Evolutionary conservation across 1,140 invertebrate genomes (phyloP).

Genomic region (Caenorhabditis inopinata): DNA sequence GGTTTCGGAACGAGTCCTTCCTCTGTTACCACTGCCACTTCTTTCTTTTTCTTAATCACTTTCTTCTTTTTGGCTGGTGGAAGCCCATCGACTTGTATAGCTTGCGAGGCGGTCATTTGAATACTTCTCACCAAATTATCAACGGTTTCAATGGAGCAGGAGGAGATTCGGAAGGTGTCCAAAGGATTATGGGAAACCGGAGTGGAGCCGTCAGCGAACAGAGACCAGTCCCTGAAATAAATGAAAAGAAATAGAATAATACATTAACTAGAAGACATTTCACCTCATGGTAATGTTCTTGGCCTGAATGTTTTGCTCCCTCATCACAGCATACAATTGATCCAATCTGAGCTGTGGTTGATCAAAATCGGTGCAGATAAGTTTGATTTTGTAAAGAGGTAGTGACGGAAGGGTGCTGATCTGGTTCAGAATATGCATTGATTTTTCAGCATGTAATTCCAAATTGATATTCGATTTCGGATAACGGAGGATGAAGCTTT

Average conservation of each 20-base stretch:
- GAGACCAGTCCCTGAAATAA: conserved; percentile 42
- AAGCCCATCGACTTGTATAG: not conserved
- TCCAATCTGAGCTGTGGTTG: conserved; percentile 35
- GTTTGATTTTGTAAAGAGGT: conserved; percentile 41
- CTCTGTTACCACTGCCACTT: not conserved
- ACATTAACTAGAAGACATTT: not conserved
- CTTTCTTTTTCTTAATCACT: conserved; percentile 34
- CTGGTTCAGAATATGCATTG: conserved; percentile 37
- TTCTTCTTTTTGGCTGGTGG: conserved; percentile 36
- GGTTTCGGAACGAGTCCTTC: not conserved
- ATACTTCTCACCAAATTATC: conserved; percentile 38
- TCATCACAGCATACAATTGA: conserved; percentile 26
- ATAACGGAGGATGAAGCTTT: conserved; percentile 41
- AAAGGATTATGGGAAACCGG: conserved; percentile 31
- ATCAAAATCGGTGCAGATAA: conserved; percentile 47
- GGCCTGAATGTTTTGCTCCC: conserved; percentile 36
- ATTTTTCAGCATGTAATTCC: conserved; percentile 46
- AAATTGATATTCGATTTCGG: conserved; percentile 37
- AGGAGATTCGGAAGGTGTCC: conserved; percentile 46
- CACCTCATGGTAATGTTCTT: conserved; percentile 47
- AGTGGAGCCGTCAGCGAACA: conserved; percentile 38
- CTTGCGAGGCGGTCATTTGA: conserved; percentile 39
- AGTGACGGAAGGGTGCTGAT: conserved; percentile 7
- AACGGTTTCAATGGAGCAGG: conserved; percentile 41
- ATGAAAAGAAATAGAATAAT: too few species aligned